These are phyloP conservation scores for Erpobdella octoculata DNA, from an alignment of 2,888 invertebrate genomes.

Conservation along the genomic window DNA sequence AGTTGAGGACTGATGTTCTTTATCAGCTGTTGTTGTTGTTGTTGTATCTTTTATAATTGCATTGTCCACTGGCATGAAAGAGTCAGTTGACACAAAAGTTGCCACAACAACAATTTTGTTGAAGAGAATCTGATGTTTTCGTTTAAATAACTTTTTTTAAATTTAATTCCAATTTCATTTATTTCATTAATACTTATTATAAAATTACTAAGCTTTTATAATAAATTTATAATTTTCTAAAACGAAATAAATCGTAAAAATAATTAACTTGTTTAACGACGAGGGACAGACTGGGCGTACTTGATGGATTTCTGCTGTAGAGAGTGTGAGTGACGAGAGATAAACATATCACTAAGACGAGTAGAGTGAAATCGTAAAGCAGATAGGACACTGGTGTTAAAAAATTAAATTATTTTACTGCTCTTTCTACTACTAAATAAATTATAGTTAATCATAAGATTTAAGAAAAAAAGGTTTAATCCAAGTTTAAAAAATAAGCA, in stretches of 20 bases:
- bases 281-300: no score
- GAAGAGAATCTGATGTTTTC: no score
- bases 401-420: neutral
- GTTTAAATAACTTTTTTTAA: neutral
- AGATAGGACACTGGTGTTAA: conserved; percentile 16
- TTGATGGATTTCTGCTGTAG: neutral
- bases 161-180: conserved; percentile 5
- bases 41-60: neutral
- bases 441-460: neutral
- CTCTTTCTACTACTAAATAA: no score
- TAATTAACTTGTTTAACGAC: no score
- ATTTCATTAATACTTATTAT: no score
- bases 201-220: no score
- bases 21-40: no score
- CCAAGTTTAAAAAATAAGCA: no score
- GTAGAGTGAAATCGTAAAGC: neutral
- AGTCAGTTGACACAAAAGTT: neutral
- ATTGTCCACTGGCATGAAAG: no score
- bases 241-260: no score
- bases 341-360: neutral
- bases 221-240: no score
- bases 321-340: conserved; percentile 14
- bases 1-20: neutral
- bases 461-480: neutral
- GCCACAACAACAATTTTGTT: no score